Evolutionary conservation across 2,113 vertebrate species (phyloP), one percentile per base, ranked within the genome.

Genomic region (Trematocara stigmaticum): DNA sequence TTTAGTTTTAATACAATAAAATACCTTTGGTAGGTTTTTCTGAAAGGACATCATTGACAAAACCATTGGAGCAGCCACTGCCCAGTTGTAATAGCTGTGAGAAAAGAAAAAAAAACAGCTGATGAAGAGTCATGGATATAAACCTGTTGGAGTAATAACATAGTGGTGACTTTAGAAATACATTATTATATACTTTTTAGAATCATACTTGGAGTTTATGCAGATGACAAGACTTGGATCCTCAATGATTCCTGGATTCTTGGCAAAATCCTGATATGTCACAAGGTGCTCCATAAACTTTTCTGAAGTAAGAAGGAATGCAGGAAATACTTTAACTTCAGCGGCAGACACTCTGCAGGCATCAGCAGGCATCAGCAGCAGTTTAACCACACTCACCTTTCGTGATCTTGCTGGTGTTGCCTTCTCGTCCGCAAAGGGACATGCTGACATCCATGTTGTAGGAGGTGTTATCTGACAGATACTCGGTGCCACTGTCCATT

Each of bases 41-140:
- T 99, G 98, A 93, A 99, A 99, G 45, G 97, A 96, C 84, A 98
- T 97, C 93, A 98, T 95, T 45, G 97, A 98, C 82, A 99, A 95
- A 57, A 99, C 90, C 95, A 99, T 98, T 5, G 98, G 98, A 83
- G 97, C 98, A 82, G 98, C 98, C 59, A 97, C 98, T 57, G 97
- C 97, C 99, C 99, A 99, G 95, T 96, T 99, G 79, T 99, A 99
- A 91, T 98, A 97, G 81, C 99, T 99, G 87, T 10, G 92, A 84
- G 34, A 82, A 34, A 61, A 59, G 9, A 38, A 38, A 16, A 7
- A 53, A 52, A 84, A 18, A 8, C 61, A 79, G 29, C 3, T 10
- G 6, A 78, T 81, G 9, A 86, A 56, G 11, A 49, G n/a, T 35
- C 74, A 47, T 8, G 3, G 2, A 64, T 1, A 76, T 47, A 76